phyloP scores from a whole-genome alignment of 2,113 vertebrate genomes.

The Perognathus longimembris region DNA sequence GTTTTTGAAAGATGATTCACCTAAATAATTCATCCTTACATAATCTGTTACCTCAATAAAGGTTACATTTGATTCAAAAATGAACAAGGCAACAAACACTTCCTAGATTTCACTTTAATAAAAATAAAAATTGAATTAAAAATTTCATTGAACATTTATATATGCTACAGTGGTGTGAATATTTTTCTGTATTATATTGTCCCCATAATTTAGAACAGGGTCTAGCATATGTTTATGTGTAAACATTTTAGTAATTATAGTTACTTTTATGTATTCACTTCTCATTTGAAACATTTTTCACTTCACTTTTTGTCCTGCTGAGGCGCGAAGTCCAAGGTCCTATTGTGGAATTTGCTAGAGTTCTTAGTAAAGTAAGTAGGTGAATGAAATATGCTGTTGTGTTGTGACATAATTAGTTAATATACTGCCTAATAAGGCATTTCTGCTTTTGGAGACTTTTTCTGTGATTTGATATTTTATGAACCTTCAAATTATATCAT shows the following conservation, averaged over 20 bases:
- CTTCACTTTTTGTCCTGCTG: background rate
- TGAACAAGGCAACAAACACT: background rate
- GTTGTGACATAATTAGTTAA: background rate
- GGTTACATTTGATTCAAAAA: slow-evolving; percentile 46
- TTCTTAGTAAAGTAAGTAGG: background rate
- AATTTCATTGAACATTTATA: background rate
- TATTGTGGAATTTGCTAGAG: background rate
- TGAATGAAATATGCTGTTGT: background rate
- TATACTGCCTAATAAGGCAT: background rate
- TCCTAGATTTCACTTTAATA: background rate
- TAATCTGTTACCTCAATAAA: background rate
- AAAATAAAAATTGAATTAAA: background rate
- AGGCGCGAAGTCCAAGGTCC: background rate
- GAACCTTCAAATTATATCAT: background rate
- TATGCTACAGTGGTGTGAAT: background rate
- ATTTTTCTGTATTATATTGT: background rate
- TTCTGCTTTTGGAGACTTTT: background rate
- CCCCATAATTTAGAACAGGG: background rate
- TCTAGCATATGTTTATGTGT: background rate
- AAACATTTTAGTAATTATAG: background rate
- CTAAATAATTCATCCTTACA: background rate
- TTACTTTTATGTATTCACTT: slow-evolving; percentile 17
- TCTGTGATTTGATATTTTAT: background rate
- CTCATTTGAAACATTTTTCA: slow-evolving; percentile 6
- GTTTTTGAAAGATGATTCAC: slow-evolving; percentile 28